Base-by-base conservation (phyloP, 2,113 vertebrate species). In the Eurystomus gularis region DNA sequence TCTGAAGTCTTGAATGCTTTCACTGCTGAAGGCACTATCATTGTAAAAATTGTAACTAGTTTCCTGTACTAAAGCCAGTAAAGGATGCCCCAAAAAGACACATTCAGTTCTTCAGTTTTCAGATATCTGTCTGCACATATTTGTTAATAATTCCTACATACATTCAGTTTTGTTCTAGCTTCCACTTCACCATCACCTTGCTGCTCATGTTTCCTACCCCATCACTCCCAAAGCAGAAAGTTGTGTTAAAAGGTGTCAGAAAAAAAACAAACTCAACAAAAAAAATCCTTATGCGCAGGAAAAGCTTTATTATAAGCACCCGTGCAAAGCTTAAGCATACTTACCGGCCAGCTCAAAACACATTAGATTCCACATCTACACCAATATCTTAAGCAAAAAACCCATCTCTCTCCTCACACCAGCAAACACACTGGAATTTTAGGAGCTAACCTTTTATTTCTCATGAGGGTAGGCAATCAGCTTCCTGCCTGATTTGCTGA, bases 401-500 rank as follows among this genome's bases (percentile, higher is more conserved):
- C 8, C 35, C 11, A 52, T 10, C 21, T 26, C 48, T 21, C 14
- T 7, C 20, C 29, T 64, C 65, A 44, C 11, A 51, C 37, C 58
- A 90, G 11, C n/a, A 72, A 65, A 24, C 7, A 28, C 42, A 19
- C 21, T 35, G 25, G 35, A 7, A 35, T 48, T 69, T 72, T 24
- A 35, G 85, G 42, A 83, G 49, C 55, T 60, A 88, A 21, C 25
- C n/a, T 72, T 83, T 51, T 31, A n/a, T 60, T 70, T 31, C 69
- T 79, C 17, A 4, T 11, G 28, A 48, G 84, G 64, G 57, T 19
- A 65, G 71, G 58, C 39, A 24, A 48, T 54, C 85, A 33, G 21
- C 62, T 79, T 76, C 85, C 90, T 87, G 55, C 72, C 60, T 48
- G 33, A 80, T 93, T 81, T 89, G 82, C 76, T 93, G 81, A 86